These are phyloP conservation scores for Corythornis cristatus DNA, from an alignment of 2,113 vertebrate species.

Conservation along the genomic window DNA sequence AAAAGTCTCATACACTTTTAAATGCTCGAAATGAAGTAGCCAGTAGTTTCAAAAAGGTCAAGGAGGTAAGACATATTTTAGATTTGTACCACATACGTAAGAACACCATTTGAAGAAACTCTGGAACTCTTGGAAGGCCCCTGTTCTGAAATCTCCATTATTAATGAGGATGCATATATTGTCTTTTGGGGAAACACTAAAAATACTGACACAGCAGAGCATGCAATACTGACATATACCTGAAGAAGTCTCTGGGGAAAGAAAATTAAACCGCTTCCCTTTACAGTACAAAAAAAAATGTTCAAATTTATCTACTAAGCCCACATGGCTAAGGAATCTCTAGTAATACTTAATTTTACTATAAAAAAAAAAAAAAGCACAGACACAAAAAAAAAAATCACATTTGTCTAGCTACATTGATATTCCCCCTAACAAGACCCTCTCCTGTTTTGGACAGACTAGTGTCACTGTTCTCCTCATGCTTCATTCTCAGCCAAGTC, in stretches of 20 bases:
- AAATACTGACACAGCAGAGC: background rate
- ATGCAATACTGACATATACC: background rate
- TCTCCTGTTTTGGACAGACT: background rate
- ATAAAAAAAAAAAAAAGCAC: slow-evolving; percentile 22
- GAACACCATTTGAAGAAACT: background rate
- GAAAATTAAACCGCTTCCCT: slow-evolving; percentile 14
- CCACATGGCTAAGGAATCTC: background rate
- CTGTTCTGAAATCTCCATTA: background rate
- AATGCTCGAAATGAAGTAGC: background rate
- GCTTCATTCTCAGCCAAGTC: background rate
- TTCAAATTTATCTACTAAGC: slow-evolving; percentile 1
- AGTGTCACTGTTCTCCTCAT: background rate
- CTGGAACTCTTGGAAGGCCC: background rate
- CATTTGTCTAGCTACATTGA: background rate
- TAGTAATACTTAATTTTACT: slow-evolving; percentile 1
- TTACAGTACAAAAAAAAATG: background rate
- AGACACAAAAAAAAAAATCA: slow-evolving; percentile 2
- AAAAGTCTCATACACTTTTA: background rate
- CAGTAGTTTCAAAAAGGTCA: background rate
- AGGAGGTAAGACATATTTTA: background rate
- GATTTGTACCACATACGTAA: background rate
- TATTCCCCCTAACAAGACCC: background rate
- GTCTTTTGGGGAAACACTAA: background rate
- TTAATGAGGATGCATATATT: fast-evolving
- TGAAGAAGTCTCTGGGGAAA: background rate